A percentile compares a stretch with the other conserved stretches of the same genome.
Evolutionary conservation across 2,888 invertebrate species (phyloP).

Genomic region (Chrysina gloriosa): DNA sequence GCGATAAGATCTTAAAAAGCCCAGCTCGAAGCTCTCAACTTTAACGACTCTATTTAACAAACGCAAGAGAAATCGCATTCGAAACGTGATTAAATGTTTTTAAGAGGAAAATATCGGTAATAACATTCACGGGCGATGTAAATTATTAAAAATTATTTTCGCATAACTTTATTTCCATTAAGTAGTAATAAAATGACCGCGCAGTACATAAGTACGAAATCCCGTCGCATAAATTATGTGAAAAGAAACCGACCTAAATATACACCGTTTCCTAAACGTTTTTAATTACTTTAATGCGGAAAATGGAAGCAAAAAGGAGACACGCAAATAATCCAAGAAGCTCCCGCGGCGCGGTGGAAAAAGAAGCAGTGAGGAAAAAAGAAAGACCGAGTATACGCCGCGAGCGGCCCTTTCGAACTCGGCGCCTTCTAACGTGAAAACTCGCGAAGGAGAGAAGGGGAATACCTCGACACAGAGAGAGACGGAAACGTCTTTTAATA

Average conservation of each 20-base stretch:
- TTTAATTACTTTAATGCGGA: constrained; percentile 33
- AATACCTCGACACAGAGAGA: neutral
- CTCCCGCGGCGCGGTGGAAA: constrained; percentile 1
- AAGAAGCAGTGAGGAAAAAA: constrained; percentile 1
- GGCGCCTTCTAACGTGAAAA: constrained; percentile 2
- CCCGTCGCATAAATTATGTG: constrained; percentile 5
- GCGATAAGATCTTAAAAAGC: no score
- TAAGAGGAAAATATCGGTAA: no score
- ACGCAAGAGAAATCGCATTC: no score
- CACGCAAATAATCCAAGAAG: constrained; percentile 27
- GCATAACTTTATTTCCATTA: no score
- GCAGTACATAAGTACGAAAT: neutral
- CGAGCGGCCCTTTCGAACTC: constrained; percentile 7
- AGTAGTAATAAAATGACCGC: constrained; percentile 2
- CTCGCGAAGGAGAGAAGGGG: neutral
- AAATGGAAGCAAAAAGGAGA: constrained; percentile 25
- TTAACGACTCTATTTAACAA: no score
- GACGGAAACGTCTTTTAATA: constrained; percentile 37
- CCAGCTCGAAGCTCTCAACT: no score
- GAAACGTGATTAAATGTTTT: no score
- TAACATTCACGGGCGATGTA: no score
- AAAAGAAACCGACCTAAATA: constrained; percentile 20
- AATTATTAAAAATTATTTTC: no score
- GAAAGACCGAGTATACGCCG: constrained; percentile 1
- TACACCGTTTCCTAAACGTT: constrained; percentile 20